A percentile compares a stretch with the other conserved stretches of the same genome.
Evolutionary conservation across 2,113 vertebrate genomes (phyloP).

Genomic region (Mus spicilegus): DNA sequence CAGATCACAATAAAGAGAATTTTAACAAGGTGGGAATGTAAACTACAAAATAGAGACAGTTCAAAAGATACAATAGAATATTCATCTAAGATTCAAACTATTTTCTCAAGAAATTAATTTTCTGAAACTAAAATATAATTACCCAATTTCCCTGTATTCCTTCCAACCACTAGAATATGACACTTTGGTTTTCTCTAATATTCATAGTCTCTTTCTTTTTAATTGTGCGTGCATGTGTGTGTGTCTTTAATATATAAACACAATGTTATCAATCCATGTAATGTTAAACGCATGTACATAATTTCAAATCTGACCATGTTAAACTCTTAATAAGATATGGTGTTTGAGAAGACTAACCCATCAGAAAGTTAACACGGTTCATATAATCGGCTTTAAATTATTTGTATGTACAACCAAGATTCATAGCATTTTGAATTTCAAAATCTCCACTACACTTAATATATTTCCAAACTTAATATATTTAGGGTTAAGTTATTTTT

Average conservation of each 20-base stretch:
- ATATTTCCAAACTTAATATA: background rate
- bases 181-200: background rate
- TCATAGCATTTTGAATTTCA: background rate
- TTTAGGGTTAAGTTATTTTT: background rate
- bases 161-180: background rate
- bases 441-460: constrained; percentile 16
- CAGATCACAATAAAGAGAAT: constrained; percentile 27
- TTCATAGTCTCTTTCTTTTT: background rate
- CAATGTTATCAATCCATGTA: background rate
- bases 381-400: background rate
- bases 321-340: constrained; percentile 17
- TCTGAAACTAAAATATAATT: background rate
- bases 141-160: background rate
- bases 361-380: background rate
- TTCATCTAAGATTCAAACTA: constrained; percentile 18
- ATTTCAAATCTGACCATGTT: background rate
- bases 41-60: background rate
- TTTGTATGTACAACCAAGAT: background rate
- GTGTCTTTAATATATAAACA: background rate
- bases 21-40: constrained; percentile 39
- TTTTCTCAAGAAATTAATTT: background rate
- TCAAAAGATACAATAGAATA: constrained; percentile 37
- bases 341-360: constrained; percentile 46
- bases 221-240: no score
- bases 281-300: background rate